Evolutionary conservation across 1,140 invertebrate genomes (phyloP).

Genomic region (Spodoptera frugiperda): DNA sequence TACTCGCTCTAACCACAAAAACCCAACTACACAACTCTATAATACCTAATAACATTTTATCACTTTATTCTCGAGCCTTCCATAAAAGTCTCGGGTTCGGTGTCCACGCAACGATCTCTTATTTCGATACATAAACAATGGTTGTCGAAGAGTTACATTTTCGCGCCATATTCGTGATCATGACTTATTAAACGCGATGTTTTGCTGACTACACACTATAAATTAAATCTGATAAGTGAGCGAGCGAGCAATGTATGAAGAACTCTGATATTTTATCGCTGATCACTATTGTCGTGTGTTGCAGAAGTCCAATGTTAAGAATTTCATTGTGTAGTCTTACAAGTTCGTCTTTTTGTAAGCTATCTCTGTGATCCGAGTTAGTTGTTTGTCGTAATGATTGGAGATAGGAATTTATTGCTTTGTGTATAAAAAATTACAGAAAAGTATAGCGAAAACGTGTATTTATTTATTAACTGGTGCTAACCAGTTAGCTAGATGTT

Average conservation of each 20-base stretch:
- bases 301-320: constrained; percentile 1
- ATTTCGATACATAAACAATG: constrained; percentile 26
- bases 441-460: too few species aligned
- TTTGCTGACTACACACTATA: constrained; percentile 31
- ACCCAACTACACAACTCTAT: background rate
- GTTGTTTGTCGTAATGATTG: too few species aligned
- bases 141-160: background rate
- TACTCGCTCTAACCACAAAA: background rate
- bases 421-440: too few species aligned
- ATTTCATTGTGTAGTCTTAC: too few species aligned
- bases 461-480: too few species aligned
- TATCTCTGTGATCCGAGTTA: too few species aligned
- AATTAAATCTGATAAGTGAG: constrained; percentile 34
- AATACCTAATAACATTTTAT: constrained; percentile 27
- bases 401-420: too few species aligned
- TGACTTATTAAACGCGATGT: constrained; percentile 41
- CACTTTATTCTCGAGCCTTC: constrained; percentile 15
- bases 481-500: too few species aligned
- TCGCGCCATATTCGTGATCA: constrained; percentile 27
- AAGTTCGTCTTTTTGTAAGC: too few species aligned
- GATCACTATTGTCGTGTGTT: background rate
- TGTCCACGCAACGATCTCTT: constrained; percentile 8
- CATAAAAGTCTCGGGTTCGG: background rate
- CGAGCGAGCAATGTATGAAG: constrained; percentile 32
- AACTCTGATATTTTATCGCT: constrained; percentile 25